Percentiles rank a stretch among this genome's conserved stretches.
Evolutionary conservation across 2,113 vertebrate genomes (phyloP).

Genomic region (Tapirus terrestris): DNA sequence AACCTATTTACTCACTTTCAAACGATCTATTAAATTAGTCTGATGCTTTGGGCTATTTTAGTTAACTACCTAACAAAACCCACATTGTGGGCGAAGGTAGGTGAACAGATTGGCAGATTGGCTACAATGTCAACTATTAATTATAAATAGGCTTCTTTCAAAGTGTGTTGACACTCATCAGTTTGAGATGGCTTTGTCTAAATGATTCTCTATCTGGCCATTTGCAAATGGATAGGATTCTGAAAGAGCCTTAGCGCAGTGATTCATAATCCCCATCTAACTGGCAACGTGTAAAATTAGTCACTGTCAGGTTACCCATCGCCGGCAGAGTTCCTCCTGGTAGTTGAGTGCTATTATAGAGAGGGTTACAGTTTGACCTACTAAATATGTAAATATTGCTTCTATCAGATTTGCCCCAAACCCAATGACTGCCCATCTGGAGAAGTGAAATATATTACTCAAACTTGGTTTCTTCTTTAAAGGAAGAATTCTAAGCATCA

Average conservation of each 20-base stretch:
- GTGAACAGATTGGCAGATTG: not conserved
- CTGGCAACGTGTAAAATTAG: not conserved
- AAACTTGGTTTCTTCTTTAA: conserved; percentile 18
- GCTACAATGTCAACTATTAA: not conserved
- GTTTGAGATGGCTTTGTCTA: not conserved
- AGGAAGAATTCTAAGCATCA: not conserved
- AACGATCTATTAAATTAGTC: not conserved
- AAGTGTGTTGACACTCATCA: not conserved
- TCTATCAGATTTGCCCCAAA: not conserved
- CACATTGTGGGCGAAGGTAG: not conserved
- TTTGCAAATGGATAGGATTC: not conserved
- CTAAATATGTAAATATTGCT: not conserved
- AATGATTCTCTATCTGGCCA: not conserved
- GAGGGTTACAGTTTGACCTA: not conserved
- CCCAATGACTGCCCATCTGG: not conserved
- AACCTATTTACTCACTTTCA: conserved; percentile 17
- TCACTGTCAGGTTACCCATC: not conserved
- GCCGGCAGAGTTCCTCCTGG: not conserved
- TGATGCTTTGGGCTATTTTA: not conserved
- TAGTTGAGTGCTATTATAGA: not conserved
- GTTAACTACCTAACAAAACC: not conserved
- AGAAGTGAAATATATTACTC: not conserved
- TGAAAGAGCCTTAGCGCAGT: not conserved
- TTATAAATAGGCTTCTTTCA: not conserved
- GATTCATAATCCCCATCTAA: not conserved